Base-by-base conservation (phyloP, 35 echinoderm and acorn worm species). In the Strongylocentrotus purpuratus region DNA sequence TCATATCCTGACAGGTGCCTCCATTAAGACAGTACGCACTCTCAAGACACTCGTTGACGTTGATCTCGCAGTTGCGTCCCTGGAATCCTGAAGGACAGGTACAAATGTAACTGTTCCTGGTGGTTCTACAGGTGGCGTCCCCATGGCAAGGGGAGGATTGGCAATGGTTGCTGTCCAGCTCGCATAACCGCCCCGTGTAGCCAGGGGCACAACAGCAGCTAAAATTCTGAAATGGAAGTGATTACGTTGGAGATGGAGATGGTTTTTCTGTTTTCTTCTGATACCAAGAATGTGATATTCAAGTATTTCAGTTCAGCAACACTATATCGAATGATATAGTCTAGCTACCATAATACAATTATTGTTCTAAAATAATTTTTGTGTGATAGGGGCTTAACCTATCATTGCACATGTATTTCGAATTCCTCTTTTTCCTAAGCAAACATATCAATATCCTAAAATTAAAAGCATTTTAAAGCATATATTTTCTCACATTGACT, bases 151-250 rank as follows among this genome's bases (percentile, higher is more conserved):
- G 97, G 7, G 71, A 61, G 5, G 95, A 95, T 7, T 45, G 46
- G 85, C 97, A 97, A n/a, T 96, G 33, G 92, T 97, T 85, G 4
- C 60, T 86, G 28, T 50, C 33, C 45, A 52, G 47, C 94, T 97
- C 97, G 52, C 97, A 97, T 4, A 52, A 88, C 25, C 89, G 94
- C 28, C 97, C 97, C 15, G 65, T 95, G 85, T 89, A 97, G 31
- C 97, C 95, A 10, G 97, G 95, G 15, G 65, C 31, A 48, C 97
- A 97, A 46, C 95, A 97, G 86, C 97, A 97, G 4, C 95, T 94
- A 31, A 93, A 97, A 48, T 96, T 96, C 97, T 97, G 50, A 35
- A 88, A 89, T 78, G 65, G 28, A 4, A n/a, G 28, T 8, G 4
- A 78, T 28, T 28, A 70, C 7, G 61, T 5, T 70, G 4, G 25